phyloP scores from a whole-genome alignment of 2,888 invertebrate genomes.

The Sialis lutaria region DNA sequence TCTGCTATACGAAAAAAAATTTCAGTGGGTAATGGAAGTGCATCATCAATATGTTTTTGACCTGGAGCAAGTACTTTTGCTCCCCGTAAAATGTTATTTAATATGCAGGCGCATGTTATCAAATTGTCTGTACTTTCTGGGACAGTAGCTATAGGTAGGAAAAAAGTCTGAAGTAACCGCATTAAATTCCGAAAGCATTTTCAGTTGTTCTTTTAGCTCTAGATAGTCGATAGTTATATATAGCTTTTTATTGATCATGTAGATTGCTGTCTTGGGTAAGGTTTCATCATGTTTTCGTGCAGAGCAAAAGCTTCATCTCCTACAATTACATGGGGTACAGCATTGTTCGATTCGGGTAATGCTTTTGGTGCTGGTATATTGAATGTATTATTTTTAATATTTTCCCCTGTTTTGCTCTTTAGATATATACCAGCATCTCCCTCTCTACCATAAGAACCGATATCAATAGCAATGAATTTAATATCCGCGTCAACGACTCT shows the following conservation, averaged over 20 bases:
- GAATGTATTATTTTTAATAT: conserved; percentile 5
- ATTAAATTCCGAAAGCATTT: conserved; percentile 1
- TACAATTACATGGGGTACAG: conserved; percentile 9
- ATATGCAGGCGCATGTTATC: too few species aligned
- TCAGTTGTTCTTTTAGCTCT: not conserved
- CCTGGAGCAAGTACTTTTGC: too few species aligned
- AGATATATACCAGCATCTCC: conserved; percentile 10
- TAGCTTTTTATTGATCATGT: not conserved
- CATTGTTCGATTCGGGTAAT: conserved; percentile 6
- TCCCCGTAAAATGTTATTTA: too few species aligned
- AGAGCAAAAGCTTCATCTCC: conserved; percentile 8
- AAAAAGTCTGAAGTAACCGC: too few species aligned
- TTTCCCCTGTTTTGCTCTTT: conserved; percentile 9
- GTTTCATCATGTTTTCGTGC: conserved; percentile 5
- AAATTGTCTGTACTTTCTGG: too few species aligned
- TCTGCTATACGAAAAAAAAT: too few species aligned
- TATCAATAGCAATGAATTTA: conserved; percentile 12
- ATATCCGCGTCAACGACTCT: conserved; percentile 17
- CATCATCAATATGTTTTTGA: too few species aligned
- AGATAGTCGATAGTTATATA: conserved; percentile 4
- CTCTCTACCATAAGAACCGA: conserved; percentile 9
- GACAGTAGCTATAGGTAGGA: too few species aligned
- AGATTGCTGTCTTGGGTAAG: conserved; percentile 6
- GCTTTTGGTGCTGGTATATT: conserved; percentile 5
- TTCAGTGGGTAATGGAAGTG: too few species aligned